Base-by-base conservation (phyloP, 2,113 vertebrate genomes). In the Bombycilla garrulus region DNA sequence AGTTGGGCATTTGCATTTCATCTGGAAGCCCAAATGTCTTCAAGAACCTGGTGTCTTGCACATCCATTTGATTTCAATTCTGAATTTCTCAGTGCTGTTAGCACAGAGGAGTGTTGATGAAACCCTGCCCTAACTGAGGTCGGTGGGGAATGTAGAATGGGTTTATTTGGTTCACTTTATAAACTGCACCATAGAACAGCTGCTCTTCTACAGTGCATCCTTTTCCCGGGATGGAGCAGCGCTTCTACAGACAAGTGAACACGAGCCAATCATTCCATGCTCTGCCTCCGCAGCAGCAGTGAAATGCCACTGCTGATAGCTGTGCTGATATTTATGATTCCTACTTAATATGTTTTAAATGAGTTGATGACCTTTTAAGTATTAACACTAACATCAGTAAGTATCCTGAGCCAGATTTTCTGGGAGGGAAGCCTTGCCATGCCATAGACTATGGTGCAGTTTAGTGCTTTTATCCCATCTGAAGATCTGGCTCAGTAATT, bases 301-400 rank as follows among this genome's bases (percentile, higher is more conserved):
- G 50, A 95, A 85, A 57, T 76, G 89, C 58, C 57, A 42, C 61
- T 57, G 67, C 45, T 86, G 71, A 66, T 80, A 72, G 54, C 71
- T 72, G 21, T 71, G 79, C 38, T 94, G 66, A 22, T 92, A 89
- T 80, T 61, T 92, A 36, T 90, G 60, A 47, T 82, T 93, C 38
- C 73, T 84, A 45, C 25, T 86, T 95, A 70, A 45, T 91, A 74
- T n/a, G 50, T 87, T 95, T 92, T 85, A 87, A 95, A 90, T 85
- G 15, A 62, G 50, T 47, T 66, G 53, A 74, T 87, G 72, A 93
- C 83, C 51, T 83, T 40, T 81, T 86, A 73, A 86, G 33, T 66
- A 35, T 76, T 72, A 83, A 28, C 50, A 18, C 50, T 57, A 70
- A 51, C 62, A 89, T 83, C 35, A 31, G 54, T 88, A 58, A 70